These are phyloP conservation scores for Netelia fuscicornis DNA, from an alignment of 2,888 invertebrate species.

Conservation along the genomic window DNA sequence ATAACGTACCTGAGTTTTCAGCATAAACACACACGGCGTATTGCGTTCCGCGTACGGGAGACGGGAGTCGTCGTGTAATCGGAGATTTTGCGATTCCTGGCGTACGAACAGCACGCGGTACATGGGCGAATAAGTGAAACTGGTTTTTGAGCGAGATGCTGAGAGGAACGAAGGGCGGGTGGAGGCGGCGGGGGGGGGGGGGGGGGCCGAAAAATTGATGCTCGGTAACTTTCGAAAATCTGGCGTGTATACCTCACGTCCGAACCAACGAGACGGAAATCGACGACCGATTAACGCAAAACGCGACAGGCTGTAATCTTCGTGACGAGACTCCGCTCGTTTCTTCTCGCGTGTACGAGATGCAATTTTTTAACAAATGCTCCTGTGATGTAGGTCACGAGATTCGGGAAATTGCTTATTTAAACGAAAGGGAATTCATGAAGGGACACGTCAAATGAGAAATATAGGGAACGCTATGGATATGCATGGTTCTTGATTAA, in stretches of 20 bases:
- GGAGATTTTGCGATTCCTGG: constrained; percentile 72
- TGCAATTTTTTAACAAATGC: neutral
- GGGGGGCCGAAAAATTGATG: constrained; percentile 1
- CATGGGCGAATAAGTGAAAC: constrained; percentile 67
- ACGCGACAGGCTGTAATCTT: constrained; percentile 62
- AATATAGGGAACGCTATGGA: no score
- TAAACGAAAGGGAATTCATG: neutral
- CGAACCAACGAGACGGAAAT: constrained; percentile 60
- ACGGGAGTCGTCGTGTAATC: constrained; percentile 72
- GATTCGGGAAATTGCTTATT: neutral
- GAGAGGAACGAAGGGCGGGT: neutral
- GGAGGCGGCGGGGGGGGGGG: neutral
- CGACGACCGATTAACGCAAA: constrained; percentile 60
- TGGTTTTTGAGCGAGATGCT: constrained; percentile 68
- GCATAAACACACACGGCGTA: neutral
- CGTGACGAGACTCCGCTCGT: constrained; percentile 6
- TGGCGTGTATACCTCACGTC: constrained; percentile 69
- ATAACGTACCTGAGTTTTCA: constrained; percentile 44
- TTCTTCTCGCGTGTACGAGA: constrained; percentile 25
- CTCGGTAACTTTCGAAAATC: constrained; percentile 75
- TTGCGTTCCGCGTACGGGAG: constrained; percentile 22
- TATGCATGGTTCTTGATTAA: no score
- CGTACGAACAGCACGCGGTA: constrained; percentile 11
- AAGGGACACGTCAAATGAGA: no score
- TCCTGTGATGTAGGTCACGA: constrained; percentile 4